Evolutionary conservation across 2,888 invertebrate species (phyloP).

Genomic region (Paralinhomoeus sp.): DNA sequence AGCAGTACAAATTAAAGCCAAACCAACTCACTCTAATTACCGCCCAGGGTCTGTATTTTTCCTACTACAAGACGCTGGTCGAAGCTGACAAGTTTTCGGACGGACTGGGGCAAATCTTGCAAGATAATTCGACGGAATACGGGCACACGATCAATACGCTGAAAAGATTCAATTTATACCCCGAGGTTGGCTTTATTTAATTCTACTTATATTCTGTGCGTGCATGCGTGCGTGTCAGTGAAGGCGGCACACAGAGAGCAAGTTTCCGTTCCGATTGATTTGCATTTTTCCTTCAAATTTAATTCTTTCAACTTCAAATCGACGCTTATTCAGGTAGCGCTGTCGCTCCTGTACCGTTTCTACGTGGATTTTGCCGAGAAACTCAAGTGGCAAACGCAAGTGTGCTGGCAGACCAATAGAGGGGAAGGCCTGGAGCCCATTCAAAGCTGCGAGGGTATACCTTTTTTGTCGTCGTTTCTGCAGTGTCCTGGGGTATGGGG

Average conservation of each 20-base stretch:
- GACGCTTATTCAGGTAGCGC: constrained; percentile 25
- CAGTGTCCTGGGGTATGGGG: too few species aligned
- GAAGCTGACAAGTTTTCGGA: constrained; percentile 40
- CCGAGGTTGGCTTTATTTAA: too few species aligned
- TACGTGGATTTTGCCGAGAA: constrained; percentile 29
- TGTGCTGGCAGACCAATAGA: constrained; percentile 39
- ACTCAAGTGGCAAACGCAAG: constrained; percentile 28
- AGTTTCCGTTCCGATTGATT: too few species aligned
- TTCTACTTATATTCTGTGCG: too few species aligned
- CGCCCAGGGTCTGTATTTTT: constrained; percentile 52
- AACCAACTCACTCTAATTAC: constrained; percentile 12
- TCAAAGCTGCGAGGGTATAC: constrained; percentile 47
- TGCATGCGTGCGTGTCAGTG: too few species aligned
- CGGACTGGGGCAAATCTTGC: constrained; percentile 40
- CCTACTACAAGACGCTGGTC: constrained; percentile 58
- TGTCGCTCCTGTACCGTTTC: constrained; percentile 34
- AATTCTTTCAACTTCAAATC: too few species aligned
- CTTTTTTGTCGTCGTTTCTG: constrained; percentile 3
- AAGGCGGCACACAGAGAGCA: too few species aligned
- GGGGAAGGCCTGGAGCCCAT: constrained; percentile 41
- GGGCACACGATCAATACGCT: constrained; percentile 56
- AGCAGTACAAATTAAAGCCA: too few species aligned
- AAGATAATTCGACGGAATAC: constrained; percentile 54
- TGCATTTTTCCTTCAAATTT: too few species aligned
- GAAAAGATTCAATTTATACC: constrained; percentile 56